Evolutionary conservation across 2,113 vertebrate genomes (phyloP).

Genomic region (Panthera tigris): DNA sequence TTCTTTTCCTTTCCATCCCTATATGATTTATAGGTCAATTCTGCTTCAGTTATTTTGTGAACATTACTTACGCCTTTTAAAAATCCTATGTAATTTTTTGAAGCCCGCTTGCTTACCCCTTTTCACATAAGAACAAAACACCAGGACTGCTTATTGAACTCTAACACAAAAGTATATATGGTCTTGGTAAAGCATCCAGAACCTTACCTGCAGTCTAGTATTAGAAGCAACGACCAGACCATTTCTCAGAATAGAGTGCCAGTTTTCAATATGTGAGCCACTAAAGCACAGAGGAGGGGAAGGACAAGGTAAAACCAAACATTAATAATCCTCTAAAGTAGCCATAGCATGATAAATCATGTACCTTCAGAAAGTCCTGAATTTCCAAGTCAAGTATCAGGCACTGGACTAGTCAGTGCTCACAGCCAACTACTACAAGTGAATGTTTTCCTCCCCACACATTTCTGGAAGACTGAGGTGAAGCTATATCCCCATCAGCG

Average conservation of each 20-base stretch:
- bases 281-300: slow-evolving; percentile 73
- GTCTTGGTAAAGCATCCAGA: neutral
- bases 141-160: neutral
- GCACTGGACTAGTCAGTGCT: neutral
- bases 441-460: neutral
- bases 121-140: neutral
- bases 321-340: neutral
- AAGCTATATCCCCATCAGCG: neutral
- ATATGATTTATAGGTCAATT: neutral
- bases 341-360: neutral
- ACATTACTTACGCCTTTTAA: neutral
- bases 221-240: slow-evolving; percentile 94
- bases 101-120: neutral
- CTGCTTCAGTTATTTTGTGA: neutral
- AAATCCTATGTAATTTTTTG: neutral
- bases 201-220: slow-evolving; percentile 91
- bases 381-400: neutral
- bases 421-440: neutral
- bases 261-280: slow-evolving; percentile 95
- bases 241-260: slow-evolving; percentile 95
- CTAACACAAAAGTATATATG: neutral
- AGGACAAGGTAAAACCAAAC: neutral
- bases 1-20: neutral
- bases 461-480: neutral
- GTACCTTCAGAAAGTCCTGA: neutral